A percentile compares a stretch with the other conserved stretches of the same genome.
These are phyloP conservation scores for Vireo altiloquus DNA, from an alignment of 2,113 vertebrate genomes.

Conservation along the genomic window DNA sequence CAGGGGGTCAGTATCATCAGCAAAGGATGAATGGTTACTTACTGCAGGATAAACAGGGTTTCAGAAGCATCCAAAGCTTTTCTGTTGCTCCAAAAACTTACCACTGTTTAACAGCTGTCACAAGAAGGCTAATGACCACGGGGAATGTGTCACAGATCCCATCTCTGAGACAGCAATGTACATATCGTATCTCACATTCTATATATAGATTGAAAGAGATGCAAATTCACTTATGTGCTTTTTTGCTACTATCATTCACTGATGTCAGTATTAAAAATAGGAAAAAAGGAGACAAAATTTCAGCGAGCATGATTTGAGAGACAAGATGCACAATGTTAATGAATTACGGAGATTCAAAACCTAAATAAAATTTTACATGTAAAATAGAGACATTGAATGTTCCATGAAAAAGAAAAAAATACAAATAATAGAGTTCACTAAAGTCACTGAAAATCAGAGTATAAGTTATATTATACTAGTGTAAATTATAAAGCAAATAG, in stretches of 20 bases:
- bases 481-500: not conserved
- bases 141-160: not conserved
- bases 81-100: not conserved
- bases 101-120: conserved; percentile 19
- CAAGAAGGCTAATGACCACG: not conserved
- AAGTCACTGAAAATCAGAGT: not conserved
- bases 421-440: not conserved
- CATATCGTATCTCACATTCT: fast-evolving
- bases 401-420: not conserved
- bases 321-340: not conserved
- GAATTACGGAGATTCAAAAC: not conserved
- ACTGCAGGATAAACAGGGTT: not conserved
- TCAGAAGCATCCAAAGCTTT: not conserved
- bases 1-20: conserved; percentile 10
- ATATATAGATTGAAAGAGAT: not conserved
- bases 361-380: not conserved
- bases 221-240: not conserved
- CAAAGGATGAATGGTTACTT: not conserved
- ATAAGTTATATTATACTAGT: not conserved
- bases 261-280: not conserved
- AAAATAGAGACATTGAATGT: not conserved
- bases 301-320: not conserved
- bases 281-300: not conserved
- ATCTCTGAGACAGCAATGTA: not conserved
- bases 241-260: not conserved